Evolutionary conservation across 2,797 vertebrate genomes (phyloP).

Genomic region (Cryptoblepharus egeriae): DNA sequence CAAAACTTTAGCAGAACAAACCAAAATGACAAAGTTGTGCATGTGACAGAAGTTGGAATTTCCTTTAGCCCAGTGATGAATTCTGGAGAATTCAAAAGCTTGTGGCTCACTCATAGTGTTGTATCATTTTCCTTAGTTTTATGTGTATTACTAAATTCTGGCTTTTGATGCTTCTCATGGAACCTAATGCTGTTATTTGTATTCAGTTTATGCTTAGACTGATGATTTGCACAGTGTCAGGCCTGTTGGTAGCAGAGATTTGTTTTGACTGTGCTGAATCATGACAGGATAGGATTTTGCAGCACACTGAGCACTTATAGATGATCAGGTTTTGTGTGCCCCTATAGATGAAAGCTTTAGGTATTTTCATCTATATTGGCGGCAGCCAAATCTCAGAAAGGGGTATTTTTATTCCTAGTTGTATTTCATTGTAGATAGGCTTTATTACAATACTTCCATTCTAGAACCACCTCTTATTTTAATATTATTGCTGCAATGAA

Average conservation of each 20-base stretch:
- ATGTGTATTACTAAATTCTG: too few relatives aligned
- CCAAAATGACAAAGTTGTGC: too few relatives aligned
- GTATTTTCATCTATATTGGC: not conserved
- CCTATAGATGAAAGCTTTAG: too few relatives aligned
- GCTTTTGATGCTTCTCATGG: too few relatives aligned
- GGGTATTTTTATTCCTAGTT: not conserved
- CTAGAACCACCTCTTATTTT: not conserved
- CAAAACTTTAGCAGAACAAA: too few relatives aligned
- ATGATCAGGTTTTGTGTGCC: not conserved
- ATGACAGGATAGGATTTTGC: not conserved
- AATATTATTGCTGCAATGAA: too few relatives aligned
- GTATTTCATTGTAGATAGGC: not conserved
- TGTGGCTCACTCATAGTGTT: too few relatives aligned
- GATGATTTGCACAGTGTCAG: not conserved
- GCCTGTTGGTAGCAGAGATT: not conserved
- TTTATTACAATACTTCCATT: not conserved
- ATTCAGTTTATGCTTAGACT: not conserved
- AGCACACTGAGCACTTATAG: not conserved
- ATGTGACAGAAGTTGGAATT: too few relatives aligned
- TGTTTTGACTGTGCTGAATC: not conserved
- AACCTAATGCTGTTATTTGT: not conserved
- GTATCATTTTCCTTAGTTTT: too few relatives aligned
- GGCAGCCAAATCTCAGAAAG: not conserved
- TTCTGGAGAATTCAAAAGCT: too few relatives aligned
- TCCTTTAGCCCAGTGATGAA: too few relatives aligned